These are phyloP conservation scores for Calosoma granatense DNA, from an alignment of 1,140 invertebrate genomes.

Conservation along the genomic window DNA sequence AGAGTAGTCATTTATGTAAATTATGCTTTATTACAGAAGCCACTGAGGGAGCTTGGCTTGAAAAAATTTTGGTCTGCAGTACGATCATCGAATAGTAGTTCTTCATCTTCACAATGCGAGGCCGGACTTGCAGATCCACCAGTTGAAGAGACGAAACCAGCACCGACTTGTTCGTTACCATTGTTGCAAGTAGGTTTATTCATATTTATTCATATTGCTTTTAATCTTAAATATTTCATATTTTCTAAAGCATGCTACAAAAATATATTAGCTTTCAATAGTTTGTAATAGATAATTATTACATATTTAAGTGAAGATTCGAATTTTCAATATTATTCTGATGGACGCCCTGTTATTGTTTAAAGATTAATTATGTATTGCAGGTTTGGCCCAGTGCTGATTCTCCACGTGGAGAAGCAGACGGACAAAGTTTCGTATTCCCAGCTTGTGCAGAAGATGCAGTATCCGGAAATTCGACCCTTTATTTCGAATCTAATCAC, in stretches of 20 bases:
- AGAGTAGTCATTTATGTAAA: no score
- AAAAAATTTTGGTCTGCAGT: constrained; percentile 42
- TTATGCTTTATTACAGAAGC: constrained; percentile 43
- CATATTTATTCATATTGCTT: constrained; percentile 10
- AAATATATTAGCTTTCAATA: not conserved
- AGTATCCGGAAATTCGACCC: constrained; percentile 29
- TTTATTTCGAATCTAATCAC: constrained; percentile 29
- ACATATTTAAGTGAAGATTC: no score
- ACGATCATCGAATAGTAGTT: constrained; percentile 32
- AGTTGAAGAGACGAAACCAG: constrained; percentile 23
- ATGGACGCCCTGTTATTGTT: no score
- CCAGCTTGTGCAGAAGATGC: constrained; percentile 40
- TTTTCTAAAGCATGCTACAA: constrained; percentile 13
- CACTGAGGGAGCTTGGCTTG: constrained; percentile 43
- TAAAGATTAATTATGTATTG: no score
- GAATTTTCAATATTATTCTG: no score
- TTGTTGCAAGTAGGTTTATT: constrained; percentile 46
- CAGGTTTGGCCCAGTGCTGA: constrained; percentile 47
- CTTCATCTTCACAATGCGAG: constrained; percentile 26
- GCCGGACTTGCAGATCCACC: constrained; percentile 18
- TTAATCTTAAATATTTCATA: constrained; percentile 17
- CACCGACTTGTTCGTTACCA: constrained; percentile 44
- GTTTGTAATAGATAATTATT: no score
- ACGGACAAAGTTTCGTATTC: constrained; percentile 58
- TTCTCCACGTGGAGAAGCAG: constrained; percentile 54